Base-by-base conservation (phyloP, 2,113 vertebrate genomes). In the Scatophagus argus region DNA sequence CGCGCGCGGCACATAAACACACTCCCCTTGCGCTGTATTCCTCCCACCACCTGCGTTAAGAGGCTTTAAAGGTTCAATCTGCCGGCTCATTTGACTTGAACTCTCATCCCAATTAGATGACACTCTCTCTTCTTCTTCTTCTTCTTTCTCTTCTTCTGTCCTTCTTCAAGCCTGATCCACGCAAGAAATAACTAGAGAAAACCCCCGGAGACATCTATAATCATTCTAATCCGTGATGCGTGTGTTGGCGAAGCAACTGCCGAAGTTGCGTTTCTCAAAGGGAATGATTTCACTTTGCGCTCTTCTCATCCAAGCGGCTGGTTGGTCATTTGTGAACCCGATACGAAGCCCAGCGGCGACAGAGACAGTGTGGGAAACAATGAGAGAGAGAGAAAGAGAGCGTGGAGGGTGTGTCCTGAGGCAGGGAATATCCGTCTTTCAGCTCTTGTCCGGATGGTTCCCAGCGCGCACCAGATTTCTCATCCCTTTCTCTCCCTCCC, bases 11-110 rank as follows among this genome's bases (percentile, higher is more conserved):
- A 74, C 52, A 61, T 16, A 82, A 82, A 87, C 84, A 85, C 80
- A 54, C 79, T 81, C 68, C 70, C 78, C 72, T 77, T 39, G 74
- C 66, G 67, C 55, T 58, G 60, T 84, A 67, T 87, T 83, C 78
- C 81, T 75, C 72, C 87, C 86, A 66, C 83, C 84, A 91, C 90
- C 89, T 89, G 91, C 76, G 86, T 90, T 94, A 95, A 94, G 93
- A 93, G 86, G 93, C 93, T 94, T 95, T 94, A 74, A 90, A 83
- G 75, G 88, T 92, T 86, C 88, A 89, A 89, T 92, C 93, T 93
- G 91, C 89, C 88, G 86, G 74, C 78, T 93, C 89, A 88, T 89
- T 90, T 91, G 89, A 91, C 91, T 91, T 91, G 88, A 94, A 89
- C 89, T 95, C 93, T 93, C 90, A 94, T 92, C 91, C 91, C 90